Conservation (phyloP, 2,113 vertebrate species). For the Corydoras sp. region DNA sequence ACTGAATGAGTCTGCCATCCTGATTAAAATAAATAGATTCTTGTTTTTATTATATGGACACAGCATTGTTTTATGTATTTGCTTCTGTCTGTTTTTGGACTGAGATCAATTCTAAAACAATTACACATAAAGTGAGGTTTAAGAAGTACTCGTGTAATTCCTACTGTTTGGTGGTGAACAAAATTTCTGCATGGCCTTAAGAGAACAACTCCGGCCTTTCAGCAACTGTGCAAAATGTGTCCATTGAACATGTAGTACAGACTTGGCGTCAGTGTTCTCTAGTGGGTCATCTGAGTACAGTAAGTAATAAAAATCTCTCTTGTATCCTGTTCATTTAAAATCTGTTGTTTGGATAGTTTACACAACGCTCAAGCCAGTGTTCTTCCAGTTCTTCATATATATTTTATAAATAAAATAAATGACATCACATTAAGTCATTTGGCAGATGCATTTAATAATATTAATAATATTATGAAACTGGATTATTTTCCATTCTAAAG, state of each 20-base stretch:
- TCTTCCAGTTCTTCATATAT: neutral
- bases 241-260: conserved; percentile 5
- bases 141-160: no score
- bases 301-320: neutral
- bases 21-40: neutral
- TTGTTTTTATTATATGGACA: no score
- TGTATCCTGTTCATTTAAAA: neutral
- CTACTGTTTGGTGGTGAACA: neutral
- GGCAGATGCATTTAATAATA: no score
- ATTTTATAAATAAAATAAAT: neutral
- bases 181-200: neutral
- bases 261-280: conserved; percentile 39
- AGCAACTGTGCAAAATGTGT: conserved; percentile 12
- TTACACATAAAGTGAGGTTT: no score
- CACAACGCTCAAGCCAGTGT: no score
- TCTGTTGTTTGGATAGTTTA: no score
- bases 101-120: no score
- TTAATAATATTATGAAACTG: no score
- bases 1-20: neutral
- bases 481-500: no score
- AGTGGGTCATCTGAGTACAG: conserved; percentile 22
- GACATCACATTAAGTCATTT: no score
- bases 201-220: conserved; percentile 13
- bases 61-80: neutral
- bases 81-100: neutral